A percentile compares a stretch with the other conserved stretches of the same genome.
Conservation (phyloP, 1,140 invertebrate species). For the Sminthurides bifidus region DNA sequence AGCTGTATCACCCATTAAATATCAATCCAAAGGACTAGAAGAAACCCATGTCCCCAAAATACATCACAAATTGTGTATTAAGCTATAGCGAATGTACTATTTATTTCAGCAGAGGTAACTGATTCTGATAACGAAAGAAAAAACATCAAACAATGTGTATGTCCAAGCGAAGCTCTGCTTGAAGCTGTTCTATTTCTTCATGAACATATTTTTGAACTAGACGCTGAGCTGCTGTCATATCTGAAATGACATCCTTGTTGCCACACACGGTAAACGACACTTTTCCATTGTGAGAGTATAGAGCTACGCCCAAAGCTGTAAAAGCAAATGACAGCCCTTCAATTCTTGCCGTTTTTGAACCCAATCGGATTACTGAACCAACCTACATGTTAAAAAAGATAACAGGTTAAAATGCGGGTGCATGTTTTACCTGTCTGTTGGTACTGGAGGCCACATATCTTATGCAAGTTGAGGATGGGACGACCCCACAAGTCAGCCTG, state of each 20-base stretch:
- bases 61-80: too few relatives aligned
- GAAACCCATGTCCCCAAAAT: too few relatives aligned
- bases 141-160: too few relatives aligned
- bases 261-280: constrained; percentile 14
- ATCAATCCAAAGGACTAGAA: too few relatives aligned
- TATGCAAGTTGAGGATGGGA: constrained; percentile 1
- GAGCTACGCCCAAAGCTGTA: constrained; percentile 17
- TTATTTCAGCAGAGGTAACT: too few relatives aligned
- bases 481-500: constrained; percentile 12
- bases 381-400: too few relatives aligned
- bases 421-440: constrained; percentile 3
- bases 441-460: constrained; percentile 4
- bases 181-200: constrained; percentile 16
- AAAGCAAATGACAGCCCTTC: background rate
- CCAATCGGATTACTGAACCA: too few relatives aligned
- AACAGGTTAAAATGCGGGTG: background rate
- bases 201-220: constrained; percentile 11
- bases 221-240: constrained; percentile 4
- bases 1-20: too few relatives aligned
- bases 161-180: background rate
- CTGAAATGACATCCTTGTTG: constrained; percentile 11
- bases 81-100: too few relatives aligned
- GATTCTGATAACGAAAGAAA: too few relatives aligned
- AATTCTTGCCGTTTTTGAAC: too few relatives aligned
- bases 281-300: constrained; percentile 14